Evolutionary conservation across 2,113 vertebrate genomes (phyloP).

Genomic region (Lanius ludovicianus): DNA sequence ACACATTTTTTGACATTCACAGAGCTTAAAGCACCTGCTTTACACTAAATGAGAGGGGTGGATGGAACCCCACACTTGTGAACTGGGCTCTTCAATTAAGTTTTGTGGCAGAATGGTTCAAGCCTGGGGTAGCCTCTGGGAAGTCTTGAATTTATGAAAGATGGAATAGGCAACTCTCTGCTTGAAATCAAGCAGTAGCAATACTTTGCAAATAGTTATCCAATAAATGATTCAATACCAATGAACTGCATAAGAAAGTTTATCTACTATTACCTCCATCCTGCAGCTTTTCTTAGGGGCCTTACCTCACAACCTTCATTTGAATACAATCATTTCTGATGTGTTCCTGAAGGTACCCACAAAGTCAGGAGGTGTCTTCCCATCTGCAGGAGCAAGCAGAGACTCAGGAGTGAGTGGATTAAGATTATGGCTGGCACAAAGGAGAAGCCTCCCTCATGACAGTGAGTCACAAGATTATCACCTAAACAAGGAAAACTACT

Average conservation of each 20-base stretch:
- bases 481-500: not conserved
- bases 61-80: not conserved
- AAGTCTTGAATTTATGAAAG: not conserved
- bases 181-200: not conserved
- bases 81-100: rapidly evolving
- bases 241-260: not conserved
- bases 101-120: not conserved
- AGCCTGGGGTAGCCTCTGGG: not conserved
- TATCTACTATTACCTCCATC: not conserved
- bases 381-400: not conserved
- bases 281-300: not conserved
- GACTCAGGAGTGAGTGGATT: not conserved
- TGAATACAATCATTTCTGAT: not conserved
- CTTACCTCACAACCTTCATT: not conserved
- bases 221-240: not conserved
- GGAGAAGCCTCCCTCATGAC: constrained; percentile 13
- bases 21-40: not conserved
- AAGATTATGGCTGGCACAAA: not conserved
- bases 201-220: not conserved
- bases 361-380: not conserved
- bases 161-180: not conserved
- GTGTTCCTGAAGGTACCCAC: not conserved
- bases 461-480: constrained; percentile 1
- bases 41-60: not conserved
- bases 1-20: not conserved